phyloP scores from a whole-genome alignment of 2,888 invertebrate species.

The Tineola bisselliella region DNA sequence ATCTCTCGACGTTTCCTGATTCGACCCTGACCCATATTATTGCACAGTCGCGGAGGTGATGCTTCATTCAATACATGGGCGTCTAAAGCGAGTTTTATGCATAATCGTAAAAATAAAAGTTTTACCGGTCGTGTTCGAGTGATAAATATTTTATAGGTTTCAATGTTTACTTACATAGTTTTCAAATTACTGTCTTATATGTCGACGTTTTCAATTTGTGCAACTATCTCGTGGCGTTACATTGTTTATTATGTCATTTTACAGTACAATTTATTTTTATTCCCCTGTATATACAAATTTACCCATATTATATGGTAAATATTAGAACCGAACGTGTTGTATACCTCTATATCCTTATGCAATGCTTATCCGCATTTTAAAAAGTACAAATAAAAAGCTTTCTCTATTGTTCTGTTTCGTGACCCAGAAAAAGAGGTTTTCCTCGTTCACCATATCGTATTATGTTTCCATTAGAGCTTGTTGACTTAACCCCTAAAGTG shows the following conservation, averaged over 20 bases:
- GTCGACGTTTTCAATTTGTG: not conserved
- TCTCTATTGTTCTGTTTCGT: conserved; percentile 43
- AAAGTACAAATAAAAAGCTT: conserved; percentile 38
- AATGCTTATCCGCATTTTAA: conserved; percentile 28
- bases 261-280: not conserved
- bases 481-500: conserved; percentile 47
- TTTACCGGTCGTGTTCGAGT: conserved; percentile 1
- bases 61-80: conserved; percentile 34
- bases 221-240: not conserved
- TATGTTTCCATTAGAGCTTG: conserved; percentile 53
- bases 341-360: conserved; percentile 19
- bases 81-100: conserved; percentile 32
- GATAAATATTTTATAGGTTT: not conserved
- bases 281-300: conserved; percentile 15
- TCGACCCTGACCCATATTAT: conserved; percentile 50
- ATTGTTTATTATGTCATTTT: not conserved
- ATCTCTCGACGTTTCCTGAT: conserved; percentile 27
- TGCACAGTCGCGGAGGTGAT: conserved; percentile 31
- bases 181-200: not conserved
- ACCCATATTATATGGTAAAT: conserved; percentile 18
- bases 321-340: not conserved
- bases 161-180: not conserved
- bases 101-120: conserved; percentile 33
- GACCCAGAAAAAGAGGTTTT: conserved; percentile 40
- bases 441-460: conserved; percentile 34